phyloP scores from a whole-genome alignment of 2,888 invertebrate genomes.

The Pelosia muscerda region DNA sequence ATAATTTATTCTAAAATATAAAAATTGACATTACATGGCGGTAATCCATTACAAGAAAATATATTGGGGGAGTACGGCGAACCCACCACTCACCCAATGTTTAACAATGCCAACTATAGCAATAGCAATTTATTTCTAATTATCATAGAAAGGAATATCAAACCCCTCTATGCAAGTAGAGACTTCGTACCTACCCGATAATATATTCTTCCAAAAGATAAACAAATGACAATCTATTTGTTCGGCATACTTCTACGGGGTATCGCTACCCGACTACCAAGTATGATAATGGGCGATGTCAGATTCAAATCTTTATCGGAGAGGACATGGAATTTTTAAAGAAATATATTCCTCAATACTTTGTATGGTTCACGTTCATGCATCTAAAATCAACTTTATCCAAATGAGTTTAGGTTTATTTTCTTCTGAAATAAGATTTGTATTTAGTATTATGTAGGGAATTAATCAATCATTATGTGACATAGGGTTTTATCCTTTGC shows the following conservation, averaged over 20 bases:
- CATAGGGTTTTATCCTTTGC: constrained; percentile 48
- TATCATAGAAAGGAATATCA: no score
- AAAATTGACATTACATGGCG: no score
- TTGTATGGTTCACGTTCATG: constrained; percentile 23
- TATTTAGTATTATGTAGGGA: constrained; percentile 35
- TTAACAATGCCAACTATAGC: no score
- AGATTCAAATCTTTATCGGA: constrained; percentile 62
- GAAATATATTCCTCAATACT: constrained; percentile 53
- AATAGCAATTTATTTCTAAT: no score
- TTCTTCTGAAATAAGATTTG: constrained; percentile 21
- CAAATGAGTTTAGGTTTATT: constrained; percentile 1
- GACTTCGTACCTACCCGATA: no score
- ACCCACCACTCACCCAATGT: no score
- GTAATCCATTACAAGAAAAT: no score
- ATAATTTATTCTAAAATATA: no score
- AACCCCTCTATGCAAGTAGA: no score
- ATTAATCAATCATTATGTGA: constrained; percentile 67
- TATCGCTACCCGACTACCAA: constrained; percentile 32
- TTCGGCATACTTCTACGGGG: constrained; percentile 8
- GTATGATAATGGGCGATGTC: constrained; percentile 36
- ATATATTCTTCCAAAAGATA: constrained; percentile 16
- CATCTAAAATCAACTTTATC: constrained; percentile 18
- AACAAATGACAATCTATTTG: constrained; percentile 13
- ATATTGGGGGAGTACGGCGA: no score
- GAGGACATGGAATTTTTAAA: constrained; percentile 59